Evolutionary conservation across 2,797 vertebrate genomes (phyloP), one percentile per base, ranked within the genome.

Genomic region (Aldrovandia affinis): DNA sequence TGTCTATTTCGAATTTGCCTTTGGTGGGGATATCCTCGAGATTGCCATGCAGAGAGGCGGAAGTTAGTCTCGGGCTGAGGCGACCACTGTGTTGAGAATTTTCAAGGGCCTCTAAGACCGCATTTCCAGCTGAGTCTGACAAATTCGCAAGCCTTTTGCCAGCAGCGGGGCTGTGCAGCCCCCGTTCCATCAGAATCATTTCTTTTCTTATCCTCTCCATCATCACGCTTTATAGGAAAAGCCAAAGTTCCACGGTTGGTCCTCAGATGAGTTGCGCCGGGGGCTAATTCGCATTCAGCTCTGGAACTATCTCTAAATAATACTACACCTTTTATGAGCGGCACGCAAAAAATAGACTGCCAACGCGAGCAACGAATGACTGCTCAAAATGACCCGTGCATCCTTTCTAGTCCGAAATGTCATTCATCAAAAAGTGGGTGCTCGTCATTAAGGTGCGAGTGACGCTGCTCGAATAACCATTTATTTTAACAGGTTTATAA

Each of bases 401-500:
- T 98, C 97, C 96, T 97, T 96, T 96, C 94, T 95, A 94, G 96
- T 91, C 95, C 93, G 94, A 97, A 97, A 96, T 98, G 97, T 99
- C 97, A 98, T 98, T 98, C 97, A 98, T 99, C 97, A 99, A 97
- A 97, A 97, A 95, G 96, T 96, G 95, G 94, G 86, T 86, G 94
- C 94, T 97, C 96, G 97, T 96, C 97, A 97, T 97, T 98, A 97
- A 98, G 97, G 97, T 97, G 97, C 94, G 96, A 96, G 97, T 97
- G 98, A 98, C 97, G 97, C 97, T 92, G 96, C 96, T 96, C 96
- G 97, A 99, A 99, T 97, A 97, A 99, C 99, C 98, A 98, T 99
- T 99, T 99, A 99, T 99, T 99, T 97, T 99, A 99, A 99, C 97
- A 98, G 98, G 97, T 99, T 99, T 99, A 99, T 98, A 98, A 98